Conservation (phyloP, 2,113 vertebrate genomes). For the Nothobranchius kuhntae region DNA sequence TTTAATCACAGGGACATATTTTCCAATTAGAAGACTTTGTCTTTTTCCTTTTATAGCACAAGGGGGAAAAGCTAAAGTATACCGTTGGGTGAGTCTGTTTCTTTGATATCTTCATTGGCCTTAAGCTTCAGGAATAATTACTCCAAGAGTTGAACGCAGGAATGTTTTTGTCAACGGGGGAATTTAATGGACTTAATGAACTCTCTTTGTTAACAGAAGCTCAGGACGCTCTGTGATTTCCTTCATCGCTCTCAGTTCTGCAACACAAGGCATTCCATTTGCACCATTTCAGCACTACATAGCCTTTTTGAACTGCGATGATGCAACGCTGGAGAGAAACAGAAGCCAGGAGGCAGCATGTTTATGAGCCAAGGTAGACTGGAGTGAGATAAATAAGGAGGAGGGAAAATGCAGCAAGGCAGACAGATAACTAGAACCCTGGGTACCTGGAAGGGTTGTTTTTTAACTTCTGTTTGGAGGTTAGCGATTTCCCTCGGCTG, state of each 20-base stretch:
- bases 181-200: slow-evolving; percentile 65
- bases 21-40: slow-evolving; percentile 61
- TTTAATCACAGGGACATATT: slow-evolving; percentile 56
- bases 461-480: slow-evolving; percentile 22
- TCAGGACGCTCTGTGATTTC: slow-evolving; percentile 55
- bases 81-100: slow-evolving; percentile 29
- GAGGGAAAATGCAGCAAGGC: slow-evolving; percentile 26
- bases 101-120: slow-evolving; percentile 46
- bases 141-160: slow-evolving; percentile 31
- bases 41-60: slow-evolving; percentile 27
- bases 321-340: slow-evolving; percentile 43
- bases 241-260: slow-evolving; percentile 36
- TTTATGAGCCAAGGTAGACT: slow-evolving; percentile 40
- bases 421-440: slow-evolving; percentile 34
- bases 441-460: slow-evolving; percentile 18
- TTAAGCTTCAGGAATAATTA: slow-evolving; percentile 66
- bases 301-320: slow-evolving; percentile 29
- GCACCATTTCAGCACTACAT: slow-evolving; percentile 49
- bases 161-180: slow-evolving; percentile 52
- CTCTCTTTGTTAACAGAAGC: slow-evolving; percentile 62
- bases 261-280: slow-evolving; percentile 51
- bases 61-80: slow-evolving; percentile 21
- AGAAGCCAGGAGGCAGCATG: slow-evolving; percentile 40
- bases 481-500: slow-evolving; percentile 13
- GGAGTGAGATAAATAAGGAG: slow-evolving; percentile 41